These are phyloP conservation scores for Eulemur albifrons DNA, from an alignment of 2,797 vertebrate species.

Conservation along the genomic window DNA sequence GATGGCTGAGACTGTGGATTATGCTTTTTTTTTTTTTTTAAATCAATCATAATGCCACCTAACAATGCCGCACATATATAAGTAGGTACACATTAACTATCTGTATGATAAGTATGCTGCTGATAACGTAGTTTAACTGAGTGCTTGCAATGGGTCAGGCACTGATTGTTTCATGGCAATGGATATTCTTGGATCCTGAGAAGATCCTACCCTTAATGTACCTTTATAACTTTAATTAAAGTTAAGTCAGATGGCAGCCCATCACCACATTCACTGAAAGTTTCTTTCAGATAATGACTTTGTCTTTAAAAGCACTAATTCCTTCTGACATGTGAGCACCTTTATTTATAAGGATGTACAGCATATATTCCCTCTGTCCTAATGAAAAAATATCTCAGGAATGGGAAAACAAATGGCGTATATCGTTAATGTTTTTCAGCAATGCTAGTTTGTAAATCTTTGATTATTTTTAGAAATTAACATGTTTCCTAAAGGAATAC, in stretches of 20 bases:
- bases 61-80: background rate
- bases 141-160: background rate
- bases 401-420: background rate
- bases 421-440: background rate
- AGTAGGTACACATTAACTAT: background rate
- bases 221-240: background rate
- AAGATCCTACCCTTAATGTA: background rate
- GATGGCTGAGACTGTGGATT: background rate
- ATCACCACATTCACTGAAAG: background rate
- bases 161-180: background rate
- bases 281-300: background rate
- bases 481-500: background rate
- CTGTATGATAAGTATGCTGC: background rate
- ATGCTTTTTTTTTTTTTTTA: too few species aligned
- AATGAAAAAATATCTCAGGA: background rate
- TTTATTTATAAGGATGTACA: background rate
- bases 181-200: background rate
- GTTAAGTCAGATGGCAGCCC: background rate
- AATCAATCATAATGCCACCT: background rate
- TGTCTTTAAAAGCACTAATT: background rate
- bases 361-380: background rate
- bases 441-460: slow-evolving; percentile 1
- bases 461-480: background rate
- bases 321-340: background rate
- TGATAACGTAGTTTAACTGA: background rate